Percentiles rank a stretch among this genome's conserved stretches.
Conservation (phyloP, 1,140 invertebrate genomes). For the Campodea augens region DNA sequence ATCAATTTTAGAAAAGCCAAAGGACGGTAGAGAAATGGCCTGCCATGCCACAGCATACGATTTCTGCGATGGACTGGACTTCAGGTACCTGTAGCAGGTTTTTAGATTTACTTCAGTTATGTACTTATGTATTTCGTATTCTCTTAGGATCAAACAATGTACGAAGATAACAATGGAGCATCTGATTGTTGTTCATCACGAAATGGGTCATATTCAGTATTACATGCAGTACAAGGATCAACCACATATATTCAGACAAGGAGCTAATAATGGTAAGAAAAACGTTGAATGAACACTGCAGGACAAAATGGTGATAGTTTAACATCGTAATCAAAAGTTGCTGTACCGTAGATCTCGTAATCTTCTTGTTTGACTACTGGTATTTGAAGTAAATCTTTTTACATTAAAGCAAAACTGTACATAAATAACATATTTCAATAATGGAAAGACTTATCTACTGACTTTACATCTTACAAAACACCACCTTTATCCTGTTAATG, state of each 20-base stretch:
- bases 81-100: slow-evolving; percentile 25
- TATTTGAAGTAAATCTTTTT: too few relatives aligned
- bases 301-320: too few relatives aligned
- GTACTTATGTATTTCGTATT: slow-evolving; percentile 1
- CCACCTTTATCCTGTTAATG: too few relatives aligned
- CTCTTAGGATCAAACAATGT: slow-evolving; percentile 35
- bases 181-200: slow-evolving; percentile 30
- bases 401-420: too few relatives aligned
- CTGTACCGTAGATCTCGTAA: too few relatives aligned
- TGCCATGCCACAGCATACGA: slow-evolving; percentile 68
- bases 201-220: slow-evolving; percentile 29
- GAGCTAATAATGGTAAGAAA: slow-evolving; percentile 25
- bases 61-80: slow-evolving; percentile 45
- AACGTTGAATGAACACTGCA: too few relatives aligned
- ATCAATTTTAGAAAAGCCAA: slow-evolving; percentile 12
- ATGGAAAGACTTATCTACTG: too few relatives aligned
- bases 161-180: slow-evolving; percentile 26
- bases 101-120: not conserved
- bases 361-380: too few relatives aligned
- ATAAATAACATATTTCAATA: too few relatives aligned
- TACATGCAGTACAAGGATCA: slow-evolving; percentile 26
- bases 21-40: slow-evolving; percentile 34
- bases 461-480: too few relatives aligned
- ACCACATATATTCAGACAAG: slow-evolving; percentile 22
- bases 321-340: too few relatives aligned